A percentile compares a stretch with the other conserved stretches of the same genome.
Evolutionary conservation across 2,888 invertebrate genomes (phyloP).

Genomic region (Brachyopa scutellaris): DNA sequence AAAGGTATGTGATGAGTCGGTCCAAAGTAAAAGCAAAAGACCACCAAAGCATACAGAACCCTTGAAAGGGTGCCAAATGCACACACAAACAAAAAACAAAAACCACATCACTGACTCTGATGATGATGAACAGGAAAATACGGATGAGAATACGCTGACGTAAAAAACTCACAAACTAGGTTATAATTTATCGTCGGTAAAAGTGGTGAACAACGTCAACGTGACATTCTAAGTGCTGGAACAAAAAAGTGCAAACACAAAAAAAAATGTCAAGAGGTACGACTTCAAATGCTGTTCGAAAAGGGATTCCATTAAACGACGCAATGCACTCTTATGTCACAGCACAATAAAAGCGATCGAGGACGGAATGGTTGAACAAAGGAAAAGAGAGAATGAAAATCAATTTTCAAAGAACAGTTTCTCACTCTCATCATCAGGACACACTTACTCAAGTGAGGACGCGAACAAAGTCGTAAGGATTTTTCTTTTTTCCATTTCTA

Average conservation of each 20-base stretch:
- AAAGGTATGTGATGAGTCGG: conserved; percentile 16
- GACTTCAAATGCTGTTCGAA: conserved; percentile 32
- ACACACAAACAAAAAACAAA: not conserved
- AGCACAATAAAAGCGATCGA: conserved; percentile 17
- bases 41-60: not conserved
- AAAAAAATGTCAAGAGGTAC: conserved; percentile 11
- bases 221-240: not conserved
- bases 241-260: not conserved
- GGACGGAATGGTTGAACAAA: too few species aligned
- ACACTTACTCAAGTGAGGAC: not conserved
- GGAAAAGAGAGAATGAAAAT: not conserved
- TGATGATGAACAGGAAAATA: conserved; percentile 19
- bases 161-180: conserved; percentile 38
- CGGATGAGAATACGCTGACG: not conserved
- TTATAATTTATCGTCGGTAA: conserved; percentile 35
- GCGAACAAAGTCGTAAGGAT: conserved; percentile 1
- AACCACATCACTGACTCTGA: conserved; percentile 13
- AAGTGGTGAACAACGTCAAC: conserved; percentile 19
- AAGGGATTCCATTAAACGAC: conserved; percentile 12
- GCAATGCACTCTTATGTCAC: conserved; percentile 29
- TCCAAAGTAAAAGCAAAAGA: not conserved
- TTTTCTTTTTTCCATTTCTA: not conserved
- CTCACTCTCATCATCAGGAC: not conserved
- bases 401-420: not conserved
- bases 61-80: not conserved